phyloP scores from a whole-genome alignment of 1,140 invertebrate genomes.

The Ooceraea biroi region DNA sequence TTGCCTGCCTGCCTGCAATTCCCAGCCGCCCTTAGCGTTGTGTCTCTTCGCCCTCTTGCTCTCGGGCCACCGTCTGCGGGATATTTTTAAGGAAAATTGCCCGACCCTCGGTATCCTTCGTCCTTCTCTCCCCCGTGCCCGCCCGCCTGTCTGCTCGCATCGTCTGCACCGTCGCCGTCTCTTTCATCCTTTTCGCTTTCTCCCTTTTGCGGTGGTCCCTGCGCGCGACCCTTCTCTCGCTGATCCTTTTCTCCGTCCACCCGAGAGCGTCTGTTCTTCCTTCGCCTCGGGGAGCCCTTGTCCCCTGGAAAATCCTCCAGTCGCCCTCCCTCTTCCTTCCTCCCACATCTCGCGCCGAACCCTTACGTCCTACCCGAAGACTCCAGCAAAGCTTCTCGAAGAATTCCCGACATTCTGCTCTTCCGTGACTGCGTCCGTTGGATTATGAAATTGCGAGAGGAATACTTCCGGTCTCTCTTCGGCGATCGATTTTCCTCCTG shows the following conservation, averaged over 20 bases:
- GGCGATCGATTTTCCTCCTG: conserved; percentile 38
- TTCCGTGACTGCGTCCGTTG: conserved; percentile 48
- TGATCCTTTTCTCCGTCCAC: conserved; percentile 44
- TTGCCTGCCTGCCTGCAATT: conserved; percentile 62
- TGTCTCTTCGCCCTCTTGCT: conserved; percentile 27
- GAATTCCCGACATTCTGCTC: conserved; percentile 58
- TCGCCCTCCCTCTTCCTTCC: conserved; percentile 59
- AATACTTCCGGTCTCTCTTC: conserved; percentile 65
- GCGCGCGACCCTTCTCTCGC: conserved; percentile 57
- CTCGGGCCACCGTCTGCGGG: conserved; percentile 70
- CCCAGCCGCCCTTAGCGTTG: conserved; percentile 64
- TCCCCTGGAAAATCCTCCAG: conserved; percentile 54
- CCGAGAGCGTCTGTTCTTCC: conserved; percentile 48
- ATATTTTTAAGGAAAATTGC: conserved; percentile 79
- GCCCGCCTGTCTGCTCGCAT: conserved; percentile 10
- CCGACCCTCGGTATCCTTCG: conserved; percentile 71
- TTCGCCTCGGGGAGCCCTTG: conserved; percentile 43
- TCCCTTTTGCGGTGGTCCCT: conserved; percentile 53
- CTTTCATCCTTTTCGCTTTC: conserved; percentile 44
- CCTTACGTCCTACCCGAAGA: conserved; percentile 7
- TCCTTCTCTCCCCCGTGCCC: conserved; percentile 74
- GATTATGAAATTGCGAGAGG: conserved; percentile 64
- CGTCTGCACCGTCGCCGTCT: conserved; percentile 26
- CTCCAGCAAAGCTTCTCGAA: conserved; percentile 22
- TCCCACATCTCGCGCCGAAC: conserved; percentile 3